A percentile compares a stretch with the other conserved stretches of the same genome.
Evolutionary conservation across 2,113 vertebrate species (phyloP).

Genomic region (Ctenodactylus gundi): DNA sequence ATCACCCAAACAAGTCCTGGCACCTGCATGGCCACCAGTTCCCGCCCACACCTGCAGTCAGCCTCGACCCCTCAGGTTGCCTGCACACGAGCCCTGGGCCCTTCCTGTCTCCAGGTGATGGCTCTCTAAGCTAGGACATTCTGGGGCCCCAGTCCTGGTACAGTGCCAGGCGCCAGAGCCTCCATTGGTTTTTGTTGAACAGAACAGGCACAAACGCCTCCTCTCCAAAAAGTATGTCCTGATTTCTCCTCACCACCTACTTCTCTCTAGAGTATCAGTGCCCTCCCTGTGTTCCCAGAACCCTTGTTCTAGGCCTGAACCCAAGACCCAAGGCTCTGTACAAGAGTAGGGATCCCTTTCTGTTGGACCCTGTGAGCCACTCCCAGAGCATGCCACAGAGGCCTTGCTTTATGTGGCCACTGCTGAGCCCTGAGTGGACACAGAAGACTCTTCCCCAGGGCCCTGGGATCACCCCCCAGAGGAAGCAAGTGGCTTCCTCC

Average conservation of each 20-base stretch:
- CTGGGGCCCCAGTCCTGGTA: neutral
- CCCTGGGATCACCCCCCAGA: neutral
- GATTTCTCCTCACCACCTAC: neutral
- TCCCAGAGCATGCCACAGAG: fast-evolving
- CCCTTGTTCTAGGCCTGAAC: neutral
- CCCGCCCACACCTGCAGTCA: neutral
- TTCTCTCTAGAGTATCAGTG: neutral
- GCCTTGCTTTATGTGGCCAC: neutral
- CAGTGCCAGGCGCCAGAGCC: neutral
- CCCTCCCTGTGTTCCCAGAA: neutral
- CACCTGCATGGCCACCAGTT: neutral
- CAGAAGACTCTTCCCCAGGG: neutral
- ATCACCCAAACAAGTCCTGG: neutral
- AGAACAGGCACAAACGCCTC: neutral
- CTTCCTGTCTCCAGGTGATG: too few relatives aligned
- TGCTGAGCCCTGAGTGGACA: neutral
- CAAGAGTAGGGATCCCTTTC: neutral
- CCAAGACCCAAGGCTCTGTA: neutral
- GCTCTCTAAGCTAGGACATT: too few relatives aligned
- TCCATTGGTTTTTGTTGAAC: neutral
- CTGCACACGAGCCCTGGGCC: neutral
- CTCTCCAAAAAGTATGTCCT: constrained; percentile 3
- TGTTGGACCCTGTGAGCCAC: neutral
- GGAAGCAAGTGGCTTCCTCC: neutral
- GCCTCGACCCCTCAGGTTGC: neutral